phyloP scores from a whole-genome alignment of 2,888 invertebrate species.

The Xylophagus ater region DNA sequence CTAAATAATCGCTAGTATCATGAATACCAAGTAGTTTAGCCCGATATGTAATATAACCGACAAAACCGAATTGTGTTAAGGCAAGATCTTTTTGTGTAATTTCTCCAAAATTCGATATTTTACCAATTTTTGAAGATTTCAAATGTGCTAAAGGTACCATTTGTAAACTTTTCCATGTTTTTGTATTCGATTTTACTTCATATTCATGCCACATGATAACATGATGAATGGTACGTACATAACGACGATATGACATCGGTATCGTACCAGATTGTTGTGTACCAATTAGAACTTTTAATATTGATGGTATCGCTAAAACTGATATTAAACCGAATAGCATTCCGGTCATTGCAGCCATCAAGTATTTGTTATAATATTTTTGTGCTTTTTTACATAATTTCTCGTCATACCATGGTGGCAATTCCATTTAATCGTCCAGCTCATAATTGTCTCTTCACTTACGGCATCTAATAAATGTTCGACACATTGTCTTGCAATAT shows the following conservation, averaged over 20 bases:
- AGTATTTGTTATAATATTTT: slow-evolving; percentile 52
- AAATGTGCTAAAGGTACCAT: slow-evolving; percentile 52
- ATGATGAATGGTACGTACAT: slow-evolving; percentile 61
- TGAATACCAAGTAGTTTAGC: slow-evolving; percentile 51
- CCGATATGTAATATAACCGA: slow-evolving; percentile 43
- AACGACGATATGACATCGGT: slow-evolving; percentile 55
- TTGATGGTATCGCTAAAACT: slow-evolving; percentile 57
- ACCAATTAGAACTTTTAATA: slow-evolving; percentile 52
- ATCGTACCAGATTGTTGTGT: slow-evolving; percentile 53
- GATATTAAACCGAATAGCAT: slow-evolving; percentile 61
- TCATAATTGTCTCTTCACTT: slow-evolving; percentile 27
- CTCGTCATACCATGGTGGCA: slow-evolving; percentile 53
- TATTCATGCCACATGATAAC: slow-evolving; percentile 63
- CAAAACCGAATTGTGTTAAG: slow-evolving; percentile 69
- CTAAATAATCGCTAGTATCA: slow-evolving; percentile 44
- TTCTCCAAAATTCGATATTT: slow-evolving; percentile 28
- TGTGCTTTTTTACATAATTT: slow-evolving; percentile 53
- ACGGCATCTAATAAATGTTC: slow-evolving; percentile 30
- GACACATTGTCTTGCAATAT: slow-evolving; percentile 27
- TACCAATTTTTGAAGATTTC: slow-evolving; percentile 42
- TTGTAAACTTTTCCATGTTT: slow-evolving; percentile 50
- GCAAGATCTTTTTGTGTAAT: slow-evolving; percentile 70
- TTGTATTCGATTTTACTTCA: slow-evolving; percentile 47
- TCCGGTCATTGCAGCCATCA: slow-evolving; percentile 50
- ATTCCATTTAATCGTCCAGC: slow-evolving; percentile 30